Percentiles rank a stretch among this genome's conserved stretches.
Evolutionary conservation across 37 sponge, comb jelly and placozoan genomes (phyloP).

Genomic region (Ianthella basta): DNA sequence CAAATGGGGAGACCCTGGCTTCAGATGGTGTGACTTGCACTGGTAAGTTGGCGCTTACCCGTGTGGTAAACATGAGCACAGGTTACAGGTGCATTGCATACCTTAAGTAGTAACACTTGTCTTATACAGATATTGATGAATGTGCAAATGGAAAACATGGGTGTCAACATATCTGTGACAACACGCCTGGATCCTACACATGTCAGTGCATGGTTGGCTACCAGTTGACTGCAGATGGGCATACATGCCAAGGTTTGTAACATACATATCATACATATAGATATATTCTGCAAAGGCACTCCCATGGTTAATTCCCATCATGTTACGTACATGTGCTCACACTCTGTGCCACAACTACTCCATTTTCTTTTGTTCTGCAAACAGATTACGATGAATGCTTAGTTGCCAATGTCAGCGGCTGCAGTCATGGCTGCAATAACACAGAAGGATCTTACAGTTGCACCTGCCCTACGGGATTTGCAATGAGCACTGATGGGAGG

Average conservation of each 20-base stretch:
- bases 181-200: neutral
- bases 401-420: neutral
- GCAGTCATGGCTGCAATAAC: constrained; percentile 15
- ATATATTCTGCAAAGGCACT: too few species aligned
- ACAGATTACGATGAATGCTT: neutral
- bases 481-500: neutral
- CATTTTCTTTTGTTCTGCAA: neutral
- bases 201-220: neutral
- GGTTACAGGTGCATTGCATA: too few species aligned
- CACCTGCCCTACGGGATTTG: constrained; percentile 1
- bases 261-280: neutral
- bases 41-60: too few species aligned
- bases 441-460: constrained; percentile 7
- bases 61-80: too few species aligned
- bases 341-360: too few species aligned
- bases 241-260: neutral
- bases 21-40: too few species aligned
- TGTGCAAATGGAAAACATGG: neutral
- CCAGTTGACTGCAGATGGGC: neutral
- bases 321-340: too few species aligned
- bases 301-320: too few species aligned
- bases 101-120: too few species aligned
- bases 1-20: too few species aligned
- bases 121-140: constrained; percentile 7
- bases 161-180: neutral